Conservation (phyloP, 2,113 vertebrate genomes). For the Rhizomys pruinosus region DNA sequence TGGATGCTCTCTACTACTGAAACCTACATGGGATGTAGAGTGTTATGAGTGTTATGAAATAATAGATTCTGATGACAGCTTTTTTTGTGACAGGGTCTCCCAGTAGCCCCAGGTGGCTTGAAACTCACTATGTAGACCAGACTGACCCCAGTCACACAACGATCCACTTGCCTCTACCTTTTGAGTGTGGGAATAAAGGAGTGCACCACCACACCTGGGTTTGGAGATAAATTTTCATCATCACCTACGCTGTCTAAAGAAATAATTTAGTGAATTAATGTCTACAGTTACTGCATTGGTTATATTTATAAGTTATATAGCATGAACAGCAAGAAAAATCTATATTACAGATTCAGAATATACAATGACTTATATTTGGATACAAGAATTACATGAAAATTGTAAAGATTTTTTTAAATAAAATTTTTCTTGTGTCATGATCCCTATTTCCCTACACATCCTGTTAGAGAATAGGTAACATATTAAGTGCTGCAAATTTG, state of each 20-base stretch:
- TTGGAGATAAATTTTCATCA: background rate
- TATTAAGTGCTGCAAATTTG: constrained; percentile 11
- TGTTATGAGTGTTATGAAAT: background rate
- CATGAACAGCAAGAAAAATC: background rate
- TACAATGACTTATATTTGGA: constrained; percentile 25
- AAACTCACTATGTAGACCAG: no score
- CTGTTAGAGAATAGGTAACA: constrained; percentile 30
- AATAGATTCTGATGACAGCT: background rate
- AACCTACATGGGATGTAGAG: background rate
- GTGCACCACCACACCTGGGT: background rate
- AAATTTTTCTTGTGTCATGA: constrained; percentile 24
- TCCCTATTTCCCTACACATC: constrained; percentile 13
- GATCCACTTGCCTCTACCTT: no score
- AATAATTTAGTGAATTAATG: background rate
- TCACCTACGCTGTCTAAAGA: background rate
- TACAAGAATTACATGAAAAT: constrained; percentile 6
- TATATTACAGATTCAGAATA: background rate
- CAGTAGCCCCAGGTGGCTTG: no score
- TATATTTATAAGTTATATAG: background rate
- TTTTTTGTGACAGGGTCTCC: no score
- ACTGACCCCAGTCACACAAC: no score
- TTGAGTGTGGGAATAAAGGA: no score
- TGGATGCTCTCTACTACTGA: background rate
- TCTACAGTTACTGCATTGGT: background rate
- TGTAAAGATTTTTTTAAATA: constrained; percentile 34